Conservation (phyloP, 2,888 invertebrate species). For the Polymixis lichenea region DNA sequence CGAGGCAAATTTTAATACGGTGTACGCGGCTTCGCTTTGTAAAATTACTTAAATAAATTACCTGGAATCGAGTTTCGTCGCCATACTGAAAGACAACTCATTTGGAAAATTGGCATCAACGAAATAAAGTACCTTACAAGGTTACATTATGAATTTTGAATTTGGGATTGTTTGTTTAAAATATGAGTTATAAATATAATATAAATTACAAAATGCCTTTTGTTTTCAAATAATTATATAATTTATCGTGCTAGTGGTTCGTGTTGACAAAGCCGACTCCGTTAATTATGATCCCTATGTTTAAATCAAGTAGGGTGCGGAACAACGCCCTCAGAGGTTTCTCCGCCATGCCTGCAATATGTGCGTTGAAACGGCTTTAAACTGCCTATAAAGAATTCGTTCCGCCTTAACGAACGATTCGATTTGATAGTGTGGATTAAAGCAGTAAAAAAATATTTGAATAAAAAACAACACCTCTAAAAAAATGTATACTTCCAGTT, state of each 20-base stretch:
- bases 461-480: slow-evolving; percentile 69
- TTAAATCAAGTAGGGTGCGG: slow-evolving; percentile 68
- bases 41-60: slow-evolving; percentile 89
- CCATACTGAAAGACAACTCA: slow-evolving; percentile 74
- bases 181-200: not conserved
- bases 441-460: slow-evolving; percentile 82
- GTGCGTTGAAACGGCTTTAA: slow-evolving; percentile 84
- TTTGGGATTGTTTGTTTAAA: slow-evolving; percentile 33
- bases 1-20: slow-evolving; percentile 88
- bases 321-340: slow-evolving; percentile 71
- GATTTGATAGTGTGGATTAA: slow-evolving; percentile 77
- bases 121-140: slow-evolving; percentile 63
- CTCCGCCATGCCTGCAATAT: slow-evolving; percentile 76
- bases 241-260: slow-evolving; percentile 65
- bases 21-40: slow-evolving; percentile 84
- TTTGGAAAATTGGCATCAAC: slow-evolving; percentile 78
- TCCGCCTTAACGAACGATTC: slow-evolving; percentile 83
- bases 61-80: slow-evolving; percentile 83
- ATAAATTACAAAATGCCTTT: slow-evolving; percentile 10
- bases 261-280: slow-evolving; percentile 81
- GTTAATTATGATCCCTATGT: slow-evolving; percentile 82
- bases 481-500: slow-evolving; percentile 67
- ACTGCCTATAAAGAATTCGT: slow-evolving; percentile 86
- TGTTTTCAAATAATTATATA: slow-evolving; percentile 67
- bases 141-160: slow-evolving; percentile 43